Base-by-base conservation (phyloP, 35 echinoderm and acorn worm species). In the Eucidaris tribuloides region DNA sequence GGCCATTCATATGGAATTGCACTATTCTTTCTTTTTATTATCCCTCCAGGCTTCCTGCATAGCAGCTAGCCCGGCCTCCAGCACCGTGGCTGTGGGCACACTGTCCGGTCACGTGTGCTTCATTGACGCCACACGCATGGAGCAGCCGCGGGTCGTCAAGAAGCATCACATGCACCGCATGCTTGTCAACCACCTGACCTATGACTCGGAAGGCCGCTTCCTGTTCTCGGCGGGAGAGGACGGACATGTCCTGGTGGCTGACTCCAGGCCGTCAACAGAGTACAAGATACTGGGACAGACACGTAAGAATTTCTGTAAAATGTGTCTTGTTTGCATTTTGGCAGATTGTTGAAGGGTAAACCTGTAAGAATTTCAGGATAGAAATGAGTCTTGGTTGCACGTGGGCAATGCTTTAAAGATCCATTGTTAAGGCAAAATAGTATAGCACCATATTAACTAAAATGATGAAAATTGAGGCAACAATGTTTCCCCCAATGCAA, bases 151-250 rank as follows among this genome's bases (percentile, higher is more conserved):
- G 19, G 58, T 93, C 7, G 79, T 98, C 29, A 78, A 98, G 44
- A 82, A 83, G 28, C 62, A 87, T 58, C 90, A 86, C 54, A 85
- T 93, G 43, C 95, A 98, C 31, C 86, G 62, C 7, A 81, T 78
- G 33, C 85, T 90, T 1, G 82, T 98, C 44, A 68, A 90, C 27
- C 90, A 98, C 20, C 38, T 99, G 35, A 82, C 42, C 19, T 99
- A 86, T 64, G 96, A 93, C 48, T 43, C 79, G 3, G 90, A 99
- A 63, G 91, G 95, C 18, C 76, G 95, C 31, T 93, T 86, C 41
- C 90, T 98, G 4, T 81, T 98, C 38, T 83, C 90, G 3, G 95
- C 90, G 13, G 88, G 90, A 25, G 95, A 98, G 65, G 95, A 98
- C 65, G 95, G 95, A 1, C 87, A 98, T 64, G 83, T 98, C 17